These are phyloP conservation scores for Coecobrya sp. DNA, from an alignment of 2,888 invertebrate species.

Conservation along the genomic window DNA sequence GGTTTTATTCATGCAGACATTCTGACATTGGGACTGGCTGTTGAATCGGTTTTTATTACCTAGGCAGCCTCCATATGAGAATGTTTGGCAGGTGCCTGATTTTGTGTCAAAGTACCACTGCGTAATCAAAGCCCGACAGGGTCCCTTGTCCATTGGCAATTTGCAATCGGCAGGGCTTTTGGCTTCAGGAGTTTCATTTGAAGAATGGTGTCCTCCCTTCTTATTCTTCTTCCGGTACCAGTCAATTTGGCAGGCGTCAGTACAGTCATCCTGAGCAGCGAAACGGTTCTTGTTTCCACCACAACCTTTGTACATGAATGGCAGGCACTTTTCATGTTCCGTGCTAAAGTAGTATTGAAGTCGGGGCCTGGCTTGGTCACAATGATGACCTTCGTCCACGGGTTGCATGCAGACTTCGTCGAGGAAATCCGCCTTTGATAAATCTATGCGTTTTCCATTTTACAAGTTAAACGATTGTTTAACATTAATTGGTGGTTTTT, in stretches of 20 bases:
- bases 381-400: slow-evolving; percentile 16
- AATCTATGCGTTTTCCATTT: not conserved
- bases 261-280: slow-evolving; percentile 93
- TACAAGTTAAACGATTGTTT: too few species aligned
- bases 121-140: slow-evolving; percentile 93
- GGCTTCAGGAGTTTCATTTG: not conserved
- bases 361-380: not conserved
- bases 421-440: slow-evolving; percentile 6
- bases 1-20: slow-evolving; percentile 90
- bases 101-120: slow-evolving; percentile 93
- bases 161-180: slow-evolving; percentile 90
- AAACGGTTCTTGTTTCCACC: slow-evolving; percentile 97
- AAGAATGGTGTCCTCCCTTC: not conserved
- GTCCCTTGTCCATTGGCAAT: slow-evolving; percentile 92
- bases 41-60: slow-evolving; percentile 95
- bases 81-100: slow-evolving; percentile 91
- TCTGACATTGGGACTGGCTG: slow-evolving; percentile 93
- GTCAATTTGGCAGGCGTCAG: slow-evolving; percentile 90
- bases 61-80: slow-evolving; percentile 96
- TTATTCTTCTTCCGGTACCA: slow-evolving; percentile 49
- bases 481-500: not conserved
- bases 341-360: slow-evolving; percentile 10
- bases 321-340: slow-evolving; percentile 90
- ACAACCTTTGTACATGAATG: slow-evolving; percentile 96
- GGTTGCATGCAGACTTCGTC: slow-evolving; percentile 54